Percentiles rank a stretch among this genome's conserved stretches.
Evolutionary conservation across 1,140 invertebrate genomes (phyloP).

Genomic region (Scaptodrosophila lebanonensis): DNA sequence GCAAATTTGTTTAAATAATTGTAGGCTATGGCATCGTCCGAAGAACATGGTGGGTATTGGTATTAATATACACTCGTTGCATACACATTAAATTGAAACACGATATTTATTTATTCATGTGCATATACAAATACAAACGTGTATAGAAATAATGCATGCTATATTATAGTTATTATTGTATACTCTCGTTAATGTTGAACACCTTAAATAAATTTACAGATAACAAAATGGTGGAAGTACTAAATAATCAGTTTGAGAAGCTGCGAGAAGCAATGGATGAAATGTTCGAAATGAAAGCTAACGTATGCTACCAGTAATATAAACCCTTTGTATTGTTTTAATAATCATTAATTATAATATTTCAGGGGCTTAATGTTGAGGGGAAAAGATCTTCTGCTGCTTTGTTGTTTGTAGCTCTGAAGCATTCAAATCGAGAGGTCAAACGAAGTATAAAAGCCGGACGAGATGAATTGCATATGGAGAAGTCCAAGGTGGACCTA

Average conservation of each 20-base stretch:
- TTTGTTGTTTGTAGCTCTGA: slow-evolving; percentile 86
- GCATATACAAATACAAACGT: too few relatives aligned
- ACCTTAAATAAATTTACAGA: not conserved
- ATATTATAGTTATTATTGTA: slow-evolving; percentile 1
- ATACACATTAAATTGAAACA: too few relatives aligned
- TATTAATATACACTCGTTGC: too few relatives aligned
- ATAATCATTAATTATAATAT: not conserved
- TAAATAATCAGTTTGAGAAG: slow-evolving; percentile 46
- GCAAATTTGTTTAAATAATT: too few relatives aligned
- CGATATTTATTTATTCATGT: too few relatives aligned
- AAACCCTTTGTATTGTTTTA: not conserved
- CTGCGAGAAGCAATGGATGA: slow-evolving; percentile 44
- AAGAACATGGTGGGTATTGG: too few relatives aligned
- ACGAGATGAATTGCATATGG: slow-evolving; percentile 86
- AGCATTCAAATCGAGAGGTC: slow-evolving; percentile 93
- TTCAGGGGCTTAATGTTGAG: slow-evolving; percentile 78
- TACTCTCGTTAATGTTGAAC: not conserved
- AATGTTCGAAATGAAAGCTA: slow-evolving; percentile 30
- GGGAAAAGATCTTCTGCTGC: slow-evolving; percentile 84
- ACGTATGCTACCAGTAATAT: slow-evolving; percentile 6
- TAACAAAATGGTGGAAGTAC: slow-evolving; percentile 41
- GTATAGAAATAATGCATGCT: too few relatives aligned
- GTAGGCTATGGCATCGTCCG: too few relatives aligned
- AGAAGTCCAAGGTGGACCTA: slow-evolving; percentile 92
- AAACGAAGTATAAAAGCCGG: slow-evolving; percentile 90